Evolutionary conservation across 2,113 vertebrate genomes (phyloP).

Genomic region (Cottus gobio): DNA sequence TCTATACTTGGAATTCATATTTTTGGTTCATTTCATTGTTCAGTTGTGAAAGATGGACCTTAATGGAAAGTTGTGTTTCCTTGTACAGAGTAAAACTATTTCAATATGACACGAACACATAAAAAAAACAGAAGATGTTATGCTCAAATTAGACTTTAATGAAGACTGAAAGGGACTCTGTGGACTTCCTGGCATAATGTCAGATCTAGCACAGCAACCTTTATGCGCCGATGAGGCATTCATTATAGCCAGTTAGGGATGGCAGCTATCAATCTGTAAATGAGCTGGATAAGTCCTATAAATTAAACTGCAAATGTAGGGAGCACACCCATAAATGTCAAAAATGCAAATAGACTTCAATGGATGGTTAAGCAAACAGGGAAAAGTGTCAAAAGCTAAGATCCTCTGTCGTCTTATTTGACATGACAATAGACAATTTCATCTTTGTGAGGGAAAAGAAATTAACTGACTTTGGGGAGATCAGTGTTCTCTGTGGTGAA

Average conservation of each 20-base stretch:
- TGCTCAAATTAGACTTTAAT: constrained; percentile 72
- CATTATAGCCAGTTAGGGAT: constrained; percentile 77
- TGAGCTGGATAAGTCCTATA: constrained; percentile 73
- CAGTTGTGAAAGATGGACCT: constrained; percentile 58
- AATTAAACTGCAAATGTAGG: constrained; percentile 64
- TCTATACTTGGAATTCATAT: constrained; percentile 37
- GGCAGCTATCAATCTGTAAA: constrained; percentile 81
- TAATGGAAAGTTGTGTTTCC: constrained; percentile 62
- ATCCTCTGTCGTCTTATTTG: constrained; percentile 50
- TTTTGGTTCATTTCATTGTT: constrained; percentile 39
- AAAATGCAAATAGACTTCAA: constrained; percentile 75
- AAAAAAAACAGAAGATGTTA: constrained; percentile 39
- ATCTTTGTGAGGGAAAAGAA: constrained; percentile 51
- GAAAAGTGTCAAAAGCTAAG: constrained; percentile 24
- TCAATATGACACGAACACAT: constrained; percentile 32
- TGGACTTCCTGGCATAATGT: constrained; percentile 46
- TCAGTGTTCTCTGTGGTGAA: constrained; percentile 41
- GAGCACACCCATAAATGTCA: constrained; percentile 68
- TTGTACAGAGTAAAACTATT: constrained; percentile 57
- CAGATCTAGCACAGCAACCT: constrained; percentile 61
- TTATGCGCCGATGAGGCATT: constrained; percentile 69
- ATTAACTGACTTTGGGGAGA: constrained; percentile 56
- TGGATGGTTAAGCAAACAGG: constrained; percentile 47
- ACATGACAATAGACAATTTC: constrained; percentile 62
- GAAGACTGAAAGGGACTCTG: constrained; percentile 70